A percentile compares a stretch with the other conserved stretches of the same genome.
phyloP scores from a whole-genome alignment of 2,113 vertebrate genomes.

The Albula goreensis region DNA sequence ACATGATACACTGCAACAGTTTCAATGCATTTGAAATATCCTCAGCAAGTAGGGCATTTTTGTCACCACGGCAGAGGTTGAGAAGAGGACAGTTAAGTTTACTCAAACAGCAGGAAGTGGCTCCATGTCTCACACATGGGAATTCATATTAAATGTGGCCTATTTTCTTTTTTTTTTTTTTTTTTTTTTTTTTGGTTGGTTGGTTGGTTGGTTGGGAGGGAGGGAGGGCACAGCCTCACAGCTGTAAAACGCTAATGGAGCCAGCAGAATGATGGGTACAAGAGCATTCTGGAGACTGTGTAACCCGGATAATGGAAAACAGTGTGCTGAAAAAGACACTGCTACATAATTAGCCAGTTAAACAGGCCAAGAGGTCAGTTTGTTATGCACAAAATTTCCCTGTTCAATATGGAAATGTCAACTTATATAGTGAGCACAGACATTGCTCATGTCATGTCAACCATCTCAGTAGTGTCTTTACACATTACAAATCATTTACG shows the following conservation, averaged over 20 bases:
- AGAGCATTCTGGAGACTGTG: neutral
- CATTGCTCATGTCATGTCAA: neutral
- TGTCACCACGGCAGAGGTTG: neutral
- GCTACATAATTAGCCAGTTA: neutral
- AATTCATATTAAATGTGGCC: too few species aligned
- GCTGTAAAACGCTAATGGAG: neutral
- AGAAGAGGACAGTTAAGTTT: neutral
- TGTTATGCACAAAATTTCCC: neutral
- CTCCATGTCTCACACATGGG: too few species aligned
- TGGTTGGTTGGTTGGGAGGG: too few species aligned
- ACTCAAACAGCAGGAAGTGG: too few species aligned
- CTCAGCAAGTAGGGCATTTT: neutral
- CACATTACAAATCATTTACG: neutral
- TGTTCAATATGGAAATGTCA: neutral
- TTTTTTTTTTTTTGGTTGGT: neutral
- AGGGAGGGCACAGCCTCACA: neutral
- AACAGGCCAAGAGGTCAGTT: neutral
- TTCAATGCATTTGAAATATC: neutral
- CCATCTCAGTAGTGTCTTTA: neutral
- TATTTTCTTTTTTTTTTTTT: neutral
- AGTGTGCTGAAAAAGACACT: neutral
- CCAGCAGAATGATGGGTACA: neutral
- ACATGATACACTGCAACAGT: neutral
- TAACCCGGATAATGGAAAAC: neutral
- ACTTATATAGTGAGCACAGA: neutral